Evolutionary conservation across 2,797 vertebrate genomes (phyloP).

Genomic region (Zalophus californianus): DNA sequence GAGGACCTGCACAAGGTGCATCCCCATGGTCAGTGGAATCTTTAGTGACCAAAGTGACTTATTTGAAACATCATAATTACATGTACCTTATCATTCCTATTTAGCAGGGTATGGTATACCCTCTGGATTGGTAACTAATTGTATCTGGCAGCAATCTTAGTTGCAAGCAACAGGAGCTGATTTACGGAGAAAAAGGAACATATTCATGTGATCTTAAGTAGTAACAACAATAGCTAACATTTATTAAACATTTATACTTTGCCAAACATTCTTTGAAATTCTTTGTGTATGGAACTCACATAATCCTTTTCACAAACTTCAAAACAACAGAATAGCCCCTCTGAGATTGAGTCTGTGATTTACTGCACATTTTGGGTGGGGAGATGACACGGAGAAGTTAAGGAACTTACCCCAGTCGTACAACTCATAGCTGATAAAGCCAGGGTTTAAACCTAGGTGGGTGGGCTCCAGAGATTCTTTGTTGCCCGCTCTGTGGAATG

Average conservation of each 20-base stretch:
- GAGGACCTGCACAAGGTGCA: neutral
- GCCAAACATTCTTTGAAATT: neutral
- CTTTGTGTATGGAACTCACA: neutral
- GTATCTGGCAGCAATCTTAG: neutral
- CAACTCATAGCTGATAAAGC: neutral
- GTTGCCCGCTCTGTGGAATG: neutral
- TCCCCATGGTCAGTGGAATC: neutral
- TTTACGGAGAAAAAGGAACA: neutral
- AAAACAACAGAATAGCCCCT: neutral
- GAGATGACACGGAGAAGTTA: neutral
- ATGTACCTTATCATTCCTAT: neutral
- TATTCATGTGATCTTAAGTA: neutral
- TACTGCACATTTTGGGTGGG: neutral
- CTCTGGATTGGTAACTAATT: neutral
- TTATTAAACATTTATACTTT: neutral
- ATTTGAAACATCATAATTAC: neutral
- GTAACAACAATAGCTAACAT: neutral
- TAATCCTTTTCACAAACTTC: neutral
- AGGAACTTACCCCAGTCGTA: constrained; percentile 28
- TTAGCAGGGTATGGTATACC: neutral
- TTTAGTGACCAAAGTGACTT: neutral
- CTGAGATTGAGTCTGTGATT: neutral
- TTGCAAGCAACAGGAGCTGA: neutral
- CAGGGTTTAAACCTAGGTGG: neutral
- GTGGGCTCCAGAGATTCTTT: neutral